Evolutionary conservation across 2,888 invertebrate species (phyloP).

Genomic region (Sepiola atlantica): DNA sequence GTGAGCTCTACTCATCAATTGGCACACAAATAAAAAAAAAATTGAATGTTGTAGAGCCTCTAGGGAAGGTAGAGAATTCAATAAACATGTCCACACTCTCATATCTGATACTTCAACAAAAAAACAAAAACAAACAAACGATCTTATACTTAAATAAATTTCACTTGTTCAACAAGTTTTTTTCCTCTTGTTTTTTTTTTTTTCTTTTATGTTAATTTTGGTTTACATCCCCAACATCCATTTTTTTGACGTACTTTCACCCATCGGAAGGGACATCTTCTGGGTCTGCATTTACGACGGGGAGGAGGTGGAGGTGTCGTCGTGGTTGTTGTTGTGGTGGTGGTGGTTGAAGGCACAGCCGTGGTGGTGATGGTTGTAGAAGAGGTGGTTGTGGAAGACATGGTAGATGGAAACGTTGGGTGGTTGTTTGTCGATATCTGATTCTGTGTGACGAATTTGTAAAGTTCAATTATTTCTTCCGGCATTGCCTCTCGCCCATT

Average conservation of each 20-base stretch:
- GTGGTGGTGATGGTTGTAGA: neutral
- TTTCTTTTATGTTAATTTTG: neutral
- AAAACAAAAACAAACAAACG: neutral
- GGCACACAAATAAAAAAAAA: neutral
- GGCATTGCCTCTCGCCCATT: neutral
- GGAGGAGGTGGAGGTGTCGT: neutral
- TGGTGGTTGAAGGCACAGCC: neutral
- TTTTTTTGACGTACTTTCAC: constrained; percentile 5
- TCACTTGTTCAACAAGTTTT: neutral
- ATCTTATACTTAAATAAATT: neutral
- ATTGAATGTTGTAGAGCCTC: neutral
- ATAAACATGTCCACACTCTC: neutral
- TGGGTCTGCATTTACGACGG: neutral
- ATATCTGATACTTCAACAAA: constrained; percentile 2
- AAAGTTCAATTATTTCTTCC: neutral
- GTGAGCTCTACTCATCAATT: neutral
- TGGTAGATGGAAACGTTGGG: neutral
- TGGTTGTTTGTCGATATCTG: neutral
- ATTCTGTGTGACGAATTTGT: neutral
- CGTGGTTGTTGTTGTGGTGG: neutral
- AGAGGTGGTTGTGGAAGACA: neutral
- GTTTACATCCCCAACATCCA: constrained; percentile 39
- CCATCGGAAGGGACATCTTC: constrained; percentile 13
- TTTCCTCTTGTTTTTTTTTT: neutral
- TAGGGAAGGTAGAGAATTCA: neutral